Base-by-base conservation (phyloP, 2,888 invertebrate genomes). In the Petrolisthes cinctipes region DNA sequence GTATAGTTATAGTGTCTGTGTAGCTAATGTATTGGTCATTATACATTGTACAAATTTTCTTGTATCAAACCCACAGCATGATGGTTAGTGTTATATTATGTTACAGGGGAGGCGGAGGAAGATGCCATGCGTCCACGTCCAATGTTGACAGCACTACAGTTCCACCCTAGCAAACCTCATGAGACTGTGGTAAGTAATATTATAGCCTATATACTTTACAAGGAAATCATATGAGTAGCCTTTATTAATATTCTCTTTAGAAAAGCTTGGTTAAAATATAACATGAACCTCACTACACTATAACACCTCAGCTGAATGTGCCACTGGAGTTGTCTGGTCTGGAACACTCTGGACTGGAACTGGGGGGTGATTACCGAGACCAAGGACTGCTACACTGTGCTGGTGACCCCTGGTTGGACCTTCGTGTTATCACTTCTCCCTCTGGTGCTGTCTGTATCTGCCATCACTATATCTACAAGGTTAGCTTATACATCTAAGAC, bases 131-230 rank as follows among this genome's bases (percentile, higher is more conserved):
- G 94, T 91, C 93, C 94, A 84, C 95, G 95, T 80, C 96, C 97
- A 6, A 96, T 95, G 0, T 93, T 97, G 9, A 96, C 97, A 7
- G 97, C 97, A 17, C 94, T 97, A 86, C 97, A 97, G 93, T 97
- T 97, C 92, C 97, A 97, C 92, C 96, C 96, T 76, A 96, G 96
- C 92, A 93, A 96, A 91, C 97, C 97, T 0, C 96, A 97, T 91
- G 97, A 97, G 93, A 97, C 97, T 91, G 97, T 97, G 93, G 96
- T 97, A 94, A 92, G 95, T 94, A 9, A 61, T 11, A 11, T 66
- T n/a, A 66, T 66, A 11, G 14, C 66, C 9, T 66, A n/a, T 66
- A 73, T 73, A 73, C 7, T 73, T 0, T 6, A 7, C 23, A 6
- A 6, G n/a, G 0, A 20, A 14, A 73, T 6, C 0, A 14, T 73